phyloP scores from a whole-genome alignment of 1,140 invertebrate genomes.

The Lutraria rhynchaena region DNA sequence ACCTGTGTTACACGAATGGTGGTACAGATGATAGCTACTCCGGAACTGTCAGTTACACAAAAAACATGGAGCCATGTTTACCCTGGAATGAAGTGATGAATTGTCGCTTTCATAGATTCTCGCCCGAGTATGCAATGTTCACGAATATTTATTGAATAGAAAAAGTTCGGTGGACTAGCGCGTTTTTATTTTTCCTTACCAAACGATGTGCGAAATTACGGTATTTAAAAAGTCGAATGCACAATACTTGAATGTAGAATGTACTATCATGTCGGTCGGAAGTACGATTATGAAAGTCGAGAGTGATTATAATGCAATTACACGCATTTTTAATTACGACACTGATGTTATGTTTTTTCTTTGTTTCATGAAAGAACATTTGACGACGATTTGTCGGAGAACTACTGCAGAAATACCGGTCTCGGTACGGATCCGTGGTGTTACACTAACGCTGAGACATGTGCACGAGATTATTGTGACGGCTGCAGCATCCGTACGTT shows the following conservation, averaged over 20 bases:
- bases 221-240: too few relatives aligned
- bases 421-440: conserved; percentile 93
- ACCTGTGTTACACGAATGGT: conserved; percentile 33
- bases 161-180: too few relatives aligned
- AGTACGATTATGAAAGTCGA: too few relatives aligned
- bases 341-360: too few relatives aligned
- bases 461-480: conserved; percentile 88
- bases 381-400: conserved; percentile 85
- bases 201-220: too few relatives aligned
- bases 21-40: conserved; percentile 55
- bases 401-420: conserved; percentile 95
- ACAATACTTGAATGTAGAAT: too few relatives aligned
- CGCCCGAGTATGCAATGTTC: conserved; percentile 51
- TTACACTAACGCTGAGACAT: conserved; percentile 84
- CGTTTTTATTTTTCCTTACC: background rate
- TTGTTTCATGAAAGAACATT: conserved; percentile 32
- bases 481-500: conserved; percentile 82
- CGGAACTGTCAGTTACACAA: conserved; percentile 60
- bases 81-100: conserved; percentile 60
- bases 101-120: conserved; percentile 61
- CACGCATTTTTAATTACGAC: too few relatives aligned
- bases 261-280: too few relatives aligned
- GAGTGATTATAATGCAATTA: too few relatives aligned
- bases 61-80: conserved; percentile 55
- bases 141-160: background rate